phyloP scores from a whole-genome alignment of 1,140 invertebrate species.

The Babylonia areolata region DNA sequence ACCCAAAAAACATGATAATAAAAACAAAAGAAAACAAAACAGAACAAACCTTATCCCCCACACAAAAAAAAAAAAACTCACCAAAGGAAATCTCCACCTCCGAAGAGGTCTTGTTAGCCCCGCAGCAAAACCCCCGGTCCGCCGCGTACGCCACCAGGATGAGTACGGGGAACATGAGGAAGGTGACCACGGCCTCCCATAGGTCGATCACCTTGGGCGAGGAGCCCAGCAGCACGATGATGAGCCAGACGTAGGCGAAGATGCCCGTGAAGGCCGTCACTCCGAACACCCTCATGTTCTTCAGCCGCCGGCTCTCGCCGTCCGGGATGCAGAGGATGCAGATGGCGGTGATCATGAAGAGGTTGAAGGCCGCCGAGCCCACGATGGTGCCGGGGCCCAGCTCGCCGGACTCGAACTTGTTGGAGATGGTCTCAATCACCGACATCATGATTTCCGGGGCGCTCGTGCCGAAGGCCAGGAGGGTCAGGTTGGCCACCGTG shows the following conservation, averaged over 20 bases:
- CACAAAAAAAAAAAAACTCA: conserved; percentile 38
- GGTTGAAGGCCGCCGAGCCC: conserved; percentile 81
- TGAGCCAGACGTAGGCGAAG: conserved; percentile 83
- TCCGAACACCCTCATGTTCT: conserved; percentile 83
- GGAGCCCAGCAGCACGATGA: conserved; percentile 78
- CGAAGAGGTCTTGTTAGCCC: conserved; percentile 51
- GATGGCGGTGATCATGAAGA: conserved; percentile 80
- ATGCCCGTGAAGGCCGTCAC: conserved; percentile 80
- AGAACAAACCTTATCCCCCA: too few species aligned
- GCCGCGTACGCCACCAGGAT: conserved; percentile 77
- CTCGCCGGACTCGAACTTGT: conserved; percentile 78
- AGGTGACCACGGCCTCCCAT: conserved; percentile 82
- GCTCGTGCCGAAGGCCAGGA: conserved; percentile 81
- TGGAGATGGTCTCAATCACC: conserved; percentile 80
- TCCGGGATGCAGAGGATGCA: conserved; percentile 79
- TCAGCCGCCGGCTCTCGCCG: conserved; percentile 85
- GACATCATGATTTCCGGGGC: conserved; percentile 82
- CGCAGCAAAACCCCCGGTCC: conserved; percentile 80
- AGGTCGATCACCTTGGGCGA: conserved; percentile 79
- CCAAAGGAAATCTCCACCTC: conserved; percentile 58
- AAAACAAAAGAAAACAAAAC: too few species aligned
- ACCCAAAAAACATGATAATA: too few species aligned
- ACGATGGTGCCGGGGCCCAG: conserved; percentile 77
- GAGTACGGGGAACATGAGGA: conserved; percentile 80
- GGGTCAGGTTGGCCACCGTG: conserved; percentile 82